Base-by-base conservation (phyloP, 2,888 invertebrate species). In the Chloromyia formosa region DNA sequence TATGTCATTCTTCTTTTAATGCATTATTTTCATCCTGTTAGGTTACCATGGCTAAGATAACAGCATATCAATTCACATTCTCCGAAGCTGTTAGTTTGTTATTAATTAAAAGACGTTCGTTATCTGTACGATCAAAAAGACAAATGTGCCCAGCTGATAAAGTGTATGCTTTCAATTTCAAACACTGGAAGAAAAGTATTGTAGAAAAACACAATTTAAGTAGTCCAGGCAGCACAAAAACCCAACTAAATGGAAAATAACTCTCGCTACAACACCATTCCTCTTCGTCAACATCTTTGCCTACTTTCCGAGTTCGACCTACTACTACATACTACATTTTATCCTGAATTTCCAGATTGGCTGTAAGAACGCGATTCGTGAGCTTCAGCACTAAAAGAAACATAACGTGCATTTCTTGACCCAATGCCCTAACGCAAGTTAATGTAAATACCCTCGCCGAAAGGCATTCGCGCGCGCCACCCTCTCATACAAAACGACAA, bases 381-480 rank as follows among this genome's bases (percentile, higher is more conserved):
- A 66, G 18, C 20, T 45, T 16, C 45, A 35, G 42, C 66, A 20
- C 12, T 12, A 20, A 45, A 66, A 62, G 4, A 9, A 18, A 12
- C 42, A 66, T 18, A 45, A 64, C n/a, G 45, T 45, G 66, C 42
- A 66, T 45, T 45, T 45, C 45, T 66, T 66, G 66, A 66, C 66
- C 66, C 45, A 66, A 45, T 22, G 66, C 45, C 66, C 45, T 20
- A 22, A 35, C 16, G 42, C 20, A 49, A 42, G 45, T n/a, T 12
- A 49, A 49, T 49, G 49, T 49, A 49, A 49, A 49, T 49, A 12
- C 10, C 49, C 49, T 49, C 49, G 16, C 16, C 49, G 49, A 49
- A 49, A 49, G 49, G 16, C 49, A n/a, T 49, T n/a, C 49, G 49
- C 49, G 3, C 12, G 14, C 49, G 16, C 49, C 3, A 10, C 49